Evolutionary conservation across 2,113 vertebrate genomes (phyloP).

Genomic region (Larimichthys crocea): DNA sequence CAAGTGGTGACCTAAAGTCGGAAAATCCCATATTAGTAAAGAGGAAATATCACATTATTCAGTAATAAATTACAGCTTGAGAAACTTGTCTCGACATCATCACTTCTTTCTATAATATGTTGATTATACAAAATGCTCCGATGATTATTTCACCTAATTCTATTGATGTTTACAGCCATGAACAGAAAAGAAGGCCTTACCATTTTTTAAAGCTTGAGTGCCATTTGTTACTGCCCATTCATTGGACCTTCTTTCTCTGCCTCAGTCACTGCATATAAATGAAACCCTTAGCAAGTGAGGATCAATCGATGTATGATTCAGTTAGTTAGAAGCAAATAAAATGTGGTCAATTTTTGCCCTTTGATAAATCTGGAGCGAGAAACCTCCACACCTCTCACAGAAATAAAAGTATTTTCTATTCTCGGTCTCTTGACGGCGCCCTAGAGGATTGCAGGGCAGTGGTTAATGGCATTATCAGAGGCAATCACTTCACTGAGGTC

Average conservation of each 20-base stretch:
- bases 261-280: slow-evolving; percentile 45
- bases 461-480: slow-evolving; percentile 74
- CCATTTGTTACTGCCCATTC: slow-evolving; percentile 30
- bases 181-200: background rate
- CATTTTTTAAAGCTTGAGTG: slow-evolving; percentile 21
- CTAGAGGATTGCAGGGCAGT: slow-evolving; percentile 61
- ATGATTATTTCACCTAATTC: slow-evolving; percentile 5
- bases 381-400: slow-evolving; percentile 47
- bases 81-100: background rate
- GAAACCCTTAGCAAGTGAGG: slow-evolving; percentile 40
- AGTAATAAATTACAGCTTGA: background rate
- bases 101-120: background rate
- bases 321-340: slow-evolving; percentile 62
- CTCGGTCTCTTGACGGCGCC: slow-evolving; percentile 56
- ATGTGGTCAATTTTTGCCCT: slow-evolving; percentile 47
- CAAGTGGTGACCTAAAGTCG: background rate
- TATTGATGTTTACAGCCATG: slow-evolving; percentile 2
- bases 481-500: slow-evolving; percentile 71
- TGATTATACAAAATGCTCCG: background rate
- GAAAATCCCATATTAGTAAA: background rate
- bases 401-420: slow-evolving; percentile 66
- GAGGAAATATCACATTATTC: slow-evolving; percentile 6
- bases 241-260: slow-evolving; percentile 29
- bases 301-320: slow-evolving; percentile 53
- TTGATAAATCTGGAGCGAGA: slow-evolving; percentile 54